Conservation (phyloP, 2,113 vertebrate genomes). For the Empidonax alnorum region DNA sequence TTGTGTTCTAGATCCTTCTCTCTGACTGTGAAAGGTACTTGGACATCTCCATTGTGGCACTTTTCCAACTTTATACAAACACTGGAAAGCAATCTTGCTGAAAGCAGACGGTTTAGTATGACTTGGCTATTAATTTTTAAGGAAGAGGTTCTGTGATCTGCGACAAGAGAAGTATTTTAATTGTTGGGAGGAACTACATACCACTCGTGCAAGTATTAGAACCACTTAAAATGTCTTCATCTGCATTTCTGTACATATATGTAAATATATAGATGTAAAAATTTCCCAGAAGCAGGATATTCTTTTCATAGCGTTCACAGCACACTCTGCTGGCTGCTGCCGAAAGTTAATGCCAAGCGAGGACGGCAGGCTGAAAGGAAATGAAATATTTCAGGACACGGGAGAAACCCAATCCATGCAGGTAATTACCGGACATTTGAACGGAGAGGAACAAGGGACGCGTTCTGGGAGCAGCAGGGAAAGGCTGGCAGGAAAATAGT, state of each 20-base stretch:
- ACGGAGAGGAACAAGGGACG: not conserved
- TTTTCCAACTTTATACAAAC: not conserved
- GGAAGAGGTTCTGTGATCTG: not conserved
- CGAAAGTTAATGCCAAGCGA: not conserved
- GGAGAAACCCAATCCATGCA: not conserved
- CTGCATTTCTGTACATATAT: not conserved
- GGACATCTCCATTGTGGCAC: not conserved
- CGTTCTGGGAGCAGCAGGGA: not conserved
- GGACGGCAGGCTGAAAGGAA: not conserved
- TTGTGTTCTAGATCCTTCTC: not conserved
- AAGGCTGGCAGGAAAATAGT: not conserved
- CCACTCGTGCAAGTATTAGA: not conserved
- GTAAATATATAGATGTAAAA: not conserved
- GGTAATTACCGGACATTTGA: not conserved
- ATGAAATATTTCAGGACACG: not conserved
- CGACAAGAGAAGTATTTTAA: not conserved
- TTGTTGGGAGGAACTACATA: not conserved
- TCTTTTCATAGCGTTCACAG: conserved; percentile 9
- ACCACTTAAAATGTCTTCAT: conserved; percentile 19
- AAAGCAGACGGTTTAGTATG: not conserved
- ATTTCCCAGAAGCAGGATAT: not conserved
- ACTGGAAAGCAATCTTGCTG: not conserved
- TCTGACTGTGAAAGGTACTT: not conserved
- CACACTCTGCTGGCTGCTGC: conserved; percentile 44
- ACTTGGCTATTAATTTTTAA: conserved; percentile 8